Evolutionary conservation across 2,888 invertebrate species (phyloP), one percentile per base, ranked within the genome.

Genomic region (Pseudeuparius sepicola): DNA sequence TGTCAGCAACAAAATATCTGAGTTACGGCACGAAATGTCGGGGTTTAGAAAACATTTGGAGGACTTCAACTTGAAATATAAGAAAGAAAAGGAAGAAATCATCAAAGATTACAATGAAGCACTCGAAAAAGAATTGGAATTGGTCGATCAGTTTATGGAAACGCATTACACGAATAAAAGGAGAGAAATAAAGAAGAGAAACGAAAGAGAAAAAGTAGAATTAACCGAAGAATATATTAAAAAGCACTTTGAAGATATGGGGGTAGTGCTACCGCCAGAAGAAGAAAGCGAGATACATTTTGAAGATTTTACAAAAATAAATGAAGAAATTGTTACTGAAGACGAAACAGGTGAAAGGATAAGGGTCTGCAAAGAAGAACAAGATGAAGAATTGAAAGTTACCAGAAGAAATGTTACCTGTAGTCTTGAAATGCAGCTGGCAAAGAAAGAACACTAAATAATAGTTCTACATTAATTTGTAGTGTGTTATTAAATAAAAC

Each of bases 391-490:
- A 18, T 40, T 41, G 31, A 23, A 25, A 7, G 27, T 49, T 13
- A 20, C 47, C 16, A 45, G 41, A 37, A 41, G 52, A 34, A 45
- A 49, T 28, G 49, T 55, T 7, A 51, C 46, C 12, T 54, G 56
- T 42, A 59, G 58, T 35, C 48, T 62, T 37, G 61, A 62, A 49
- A 60, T 62, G 60, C 61, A 60, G 40, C 41, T 62, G 34, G 60
- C 61, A 9, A 47, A 55, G 44, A 45, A 54, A 32, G 44, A 51
- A 9, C 14, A 42, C n/a, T 20, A 20, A n/a, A 20, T 20, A 20
- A n/a, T 7, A n/a, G n/a, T 20, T 20, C n/a, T 6, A 7, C n/a
- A 20, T 20, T 20, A 20, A 7, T 20, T 20, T 20, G 20, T 20
- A 20, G 20, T 20, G 20, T 20, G 20, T 7, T 20, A 31, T 17